Evolutionary conservation across 2,113 vertebrate species (phyloP), one percentile per base, ranked within the genome.

Genomic region (Myrmecobius fasciatus): DNA sequence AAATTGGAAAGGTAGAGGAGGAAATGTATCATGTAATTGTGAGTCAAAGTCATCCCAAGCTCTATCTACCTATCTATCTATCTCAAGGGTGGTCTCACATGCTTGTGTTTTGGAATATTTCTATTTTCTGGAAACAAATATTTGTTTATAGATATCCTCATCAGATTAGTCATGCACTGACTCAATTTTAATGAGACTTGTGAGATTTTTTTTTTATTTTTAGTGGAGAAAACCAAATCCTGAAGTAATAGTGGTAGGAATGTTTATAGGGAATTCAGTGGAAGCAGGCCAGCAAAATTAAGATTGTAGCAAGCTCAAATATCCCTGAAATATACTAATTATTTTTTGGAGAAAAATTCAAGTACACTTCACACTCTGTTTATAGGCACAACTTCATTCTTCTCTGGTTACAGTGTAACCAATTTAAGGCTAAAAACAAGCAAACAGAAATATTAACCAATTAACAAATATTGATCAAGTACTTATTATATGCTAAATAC

Each of bases 11-110:
- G 92, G 91, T 83, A 60, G 43, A 46, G 2, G 11, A 0, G 7
- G 53, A 95, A 96, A 95, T 96, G 11, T 25, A 26, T 97, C 51
- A 96, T 93, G 43, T 97, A 95, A 95, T n/a, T 1, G 46, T 95
- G 95, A 95, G 43, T 93, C 46, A 97, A 91, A 51, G 91, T 92
- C 8, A 1, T 92, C 54, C 46, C 2, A 26, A 14, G 88, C 25
- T n/a, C 95, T 2, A 3, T n/a, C n/a, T 49, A 49, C 9, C 4
- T 49, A 49, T 49, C 6, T 6, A 49, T 51, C 9, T 92, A 17
- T 93, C 12, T 92, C 91, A 49, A 95, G 24, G 28, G 43, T 48
- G 53, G 4, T 89, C 9, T 88, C 91, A 95, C 49, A 25, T 93
- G 11, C 56, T 91, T 92, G 49, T 25, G 28, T 52, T 20, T 88